Base-by-base conservation (phyloP, 2,888 invertebrate genomes). In the Pherbina coryleti region DNA sequence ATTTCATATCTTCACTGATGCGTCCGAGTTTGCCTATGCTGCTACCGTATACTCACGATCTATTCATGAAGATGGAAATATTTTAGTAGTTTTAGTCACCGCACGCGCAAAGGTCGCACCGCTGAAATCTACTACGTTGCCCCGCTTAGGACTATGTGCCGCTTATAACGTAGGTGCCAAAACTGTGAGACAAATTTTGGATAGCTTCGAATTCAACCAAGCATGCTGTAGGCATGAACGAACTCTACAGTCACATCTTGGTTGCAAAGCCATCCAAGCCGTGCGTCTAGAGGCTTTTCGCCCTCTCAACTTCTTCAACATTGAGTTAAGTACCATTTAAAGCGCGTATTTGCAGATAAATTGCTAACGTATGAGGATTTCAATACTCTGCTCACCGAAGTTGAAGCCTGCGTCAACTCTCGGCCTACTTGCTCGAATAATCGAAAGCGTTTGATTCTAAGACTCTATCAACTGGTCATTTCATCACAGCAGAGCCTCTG, bases 401-500 rank as follows among this genome's bases (percentile, higher is more conserved):
- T 79, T 4, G 69, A 74, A 51, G 75, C 79, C 62, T 76, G 73
- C 31, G 51, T 76, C 8, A 79, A 76, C 49, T 76, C 73, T 3
- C 66, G 82, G 2, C 77, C 60, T 11, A 55, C 49, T 8, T 73
- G 73, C 34, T 34, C 51, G 37, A 37, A 37, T 37, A 37, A 8
- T 28, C 31, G n/a, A 5, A 5, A 14, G 19, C 7, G 9, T 19
- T 19, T 11, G 76, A 76, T 25, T 51, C 67, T 34, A 69, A 74
- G 49, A 49, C 78, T 11, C 51, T 81, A 44, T 76, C 81, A 19
- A 67, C 78, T 25, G 77, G 78, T 0, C 77, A 79, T 22, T 80
- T 79, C 53, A 69, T 81, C 31, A 74, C 79, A 19, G 79, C 76
- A 14, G 79, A 80, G n/a, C 74, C 79, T 1, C n/a, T 81, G 22